Evolutionary conservation across 1,140 invertebrate genomes (phyloP).

Genomic region (Doryteuthis pealeii): DNA sequence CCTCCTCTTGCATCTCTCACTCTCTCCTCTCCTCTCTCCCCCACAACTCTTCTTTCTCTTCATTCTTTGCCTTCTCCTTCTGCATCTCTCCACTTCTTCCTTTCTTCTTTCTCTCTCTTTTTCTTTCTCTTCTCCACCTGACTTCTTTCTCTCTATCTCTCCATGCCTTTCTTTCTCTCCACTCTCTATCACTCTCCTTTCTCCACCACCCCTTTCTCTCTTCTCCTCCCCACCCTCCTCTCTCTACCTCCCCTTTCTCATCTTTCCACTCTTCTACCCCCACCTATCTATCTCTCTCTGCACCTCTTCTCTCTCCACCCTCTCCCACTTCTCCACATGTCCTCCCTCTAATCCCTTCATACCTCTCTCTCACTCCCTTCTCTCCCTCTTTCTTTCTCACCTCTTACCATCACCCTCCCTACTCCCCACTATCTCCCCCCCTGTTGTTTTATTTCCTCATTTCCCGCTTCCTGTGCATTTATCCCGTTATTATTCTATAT

Average conservation of each 20-base stretch:
- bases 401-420: not conserved
- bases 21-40: no score
- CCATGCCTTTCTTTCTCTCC: not conserved
- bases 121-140: not conserved
- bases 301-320: not conserved
- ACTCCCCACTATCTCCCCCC: not conserved
- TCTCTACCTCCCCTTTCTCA: not conserved
- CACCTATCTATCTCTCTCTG: not conserved
- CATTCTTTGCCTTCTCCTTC: no score
- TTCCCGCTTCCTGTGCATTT: no score
- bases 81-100: not conserved
- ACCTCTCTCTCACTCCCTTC: no score
- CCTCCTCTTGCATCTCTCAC: no score
- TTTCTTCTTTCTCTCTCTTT: not conserved
- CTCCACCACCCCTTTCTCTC: not conserved
- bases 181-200: not conserved
- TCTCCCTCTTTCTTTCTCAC: no score
- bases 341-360: no score
- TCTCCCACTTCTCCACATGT: no score
- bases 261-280: not conserved
- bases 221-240: not conserved
- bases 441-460: no score
- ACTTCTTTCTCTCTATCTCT: not conserved
- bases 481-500: no score
- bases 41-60: no score